These are phyloP conservation scores for Harlomillsia oculata DNA, from an alignment of 1,140 invertebrate genomes.

Conservation along the genomic window DNA sequence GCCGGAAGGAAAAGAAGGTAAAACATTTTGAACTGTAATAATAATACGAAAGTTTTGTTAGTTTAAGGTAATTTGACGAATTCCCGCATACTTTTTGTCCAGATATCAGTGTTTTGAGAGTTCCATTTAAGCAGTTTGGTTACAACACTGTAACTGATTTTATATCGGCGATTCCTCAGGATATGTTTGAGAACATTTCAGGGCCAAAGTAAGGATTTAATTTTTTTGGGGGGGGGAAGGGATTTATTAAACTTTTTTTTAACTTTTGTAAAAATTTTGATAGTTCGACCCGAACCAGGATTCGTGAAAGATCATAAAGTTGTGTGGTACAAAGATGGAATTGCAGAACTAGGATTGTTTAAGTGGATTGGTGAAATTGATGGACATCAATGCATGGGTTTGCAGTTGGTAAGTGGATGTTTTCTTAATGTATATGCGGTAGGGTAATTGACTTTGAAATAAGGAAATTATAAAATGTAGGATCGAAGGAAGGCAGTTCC, in stretches of 20 bases:
- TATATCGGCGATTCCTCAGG: conserved; percentile 9
- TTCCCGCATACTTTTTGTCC: neutral
- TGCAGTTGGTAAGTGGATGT: conserved; percentile 10
- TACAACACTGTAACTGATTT: conserved; percentile 11
- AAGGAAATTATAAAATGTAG: neutral
- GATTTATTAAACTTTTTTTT: too few relatives aligned
- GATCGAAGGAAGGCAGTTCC: conserved; percentile 19
- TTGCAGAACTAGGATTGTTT: conserved; percentile 3
- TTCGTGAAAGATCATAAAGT: conserved; percentile 19
- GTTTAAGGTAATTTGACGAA: neutral
- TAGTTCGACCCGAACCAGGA: conserved; percentile 5
- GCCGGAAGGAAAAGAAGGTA: conserved; percentile 20
- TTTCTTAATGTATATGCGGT: neutral
- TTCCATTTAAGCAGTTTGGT: conserved; percentile 11
- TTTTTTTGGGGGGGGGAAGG: too few relatives aligned
- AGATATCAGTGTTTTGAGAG: conserved; percentile 12
- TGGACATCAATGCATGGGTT: conserved; percentile 4
- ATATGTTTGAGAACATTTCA: neutral
- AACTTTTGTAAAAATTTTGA: neutral
- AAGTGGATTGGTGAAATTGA: conserved; percentile 17
- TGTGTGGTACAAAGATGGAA: conserved; percentile 18
- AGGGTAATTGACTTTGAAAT: neutral
- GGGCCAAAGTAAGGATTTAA: too few relatives aligned
- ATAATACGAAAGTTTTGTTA: neutral
- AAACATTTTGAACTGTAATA: neutral